Evolutionary conservation across 2,113 vertebrate species (phyloP).

Genomic region (Pyxicephalus adspersus): DNA sequence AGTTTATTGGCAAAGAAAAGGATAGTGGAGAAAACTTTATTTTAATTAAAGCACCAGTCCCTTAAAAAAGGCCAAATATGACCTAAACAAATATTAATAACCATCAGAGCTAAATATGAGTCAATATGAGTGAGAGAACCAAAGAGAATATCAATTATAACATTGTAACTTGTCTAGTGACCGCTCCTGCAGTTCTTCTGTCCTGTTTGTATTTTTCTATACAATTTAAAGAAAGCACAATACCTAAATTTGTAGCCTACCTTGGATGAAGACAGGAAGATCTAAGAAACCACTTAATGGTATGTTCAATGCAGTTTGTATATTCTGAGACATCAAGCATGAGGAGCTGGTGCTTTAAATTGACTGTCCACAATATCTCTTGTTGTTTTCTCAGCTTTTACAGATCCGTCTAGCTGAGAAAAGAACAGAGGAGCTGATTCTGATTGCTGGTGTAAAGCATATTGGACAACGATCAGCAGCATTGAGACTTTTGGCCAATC

Average conservation of each 20-base stretch:
- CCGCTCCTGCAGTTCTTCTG: neutral
- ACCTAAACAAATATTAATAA: neutral
- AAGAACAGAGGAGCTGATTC: slow-evolving; percentile 38
- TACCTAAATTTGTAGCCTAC: slow-evolving; percentile 1
- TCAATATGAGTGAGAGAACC: neutral
- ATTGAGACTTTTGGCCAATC: slow-evolving; percentile 33
- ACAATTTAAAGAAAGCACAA: neutral
- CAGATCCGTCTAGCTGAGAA: slow-evolving; percentile 23
- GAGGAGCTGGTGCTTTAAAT: slow-evolving; percentile 35
- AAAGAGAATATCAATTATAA: too few relatives aligned
- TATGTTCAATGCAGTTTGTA: slow-evolving; percentile 8
- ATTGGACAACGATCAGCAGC: slow-evolving; percentile 28
- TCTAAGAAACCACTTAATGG: neutral
- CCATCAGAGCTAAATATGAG: neutral
- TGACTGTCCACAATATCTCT: slow-evolving; percentile 12
- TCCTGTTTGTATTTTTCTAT: neutral
- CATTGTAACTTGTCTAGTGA: neutral
- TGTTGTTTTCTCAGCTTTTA: slow-evolving; percentile 40
- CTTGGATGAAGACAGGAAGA: slow-evolving; percentile 14
- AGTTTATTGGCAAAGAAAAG: neutral
- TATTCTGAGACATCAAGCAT: slow-evolving; percentile 1
- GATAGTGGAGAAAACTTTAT: neutral
- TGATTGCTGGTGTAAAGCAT: slow-evolving; percentile 25
- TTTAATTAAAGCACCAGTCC: slow-evolving; percentile 23
- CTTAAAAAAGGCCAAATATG: neutral